Evolutionary conservation across 2,888 invertebrate species (phyloP).

Genomic region (Poecilobothrus nobilitatus): DNA sequence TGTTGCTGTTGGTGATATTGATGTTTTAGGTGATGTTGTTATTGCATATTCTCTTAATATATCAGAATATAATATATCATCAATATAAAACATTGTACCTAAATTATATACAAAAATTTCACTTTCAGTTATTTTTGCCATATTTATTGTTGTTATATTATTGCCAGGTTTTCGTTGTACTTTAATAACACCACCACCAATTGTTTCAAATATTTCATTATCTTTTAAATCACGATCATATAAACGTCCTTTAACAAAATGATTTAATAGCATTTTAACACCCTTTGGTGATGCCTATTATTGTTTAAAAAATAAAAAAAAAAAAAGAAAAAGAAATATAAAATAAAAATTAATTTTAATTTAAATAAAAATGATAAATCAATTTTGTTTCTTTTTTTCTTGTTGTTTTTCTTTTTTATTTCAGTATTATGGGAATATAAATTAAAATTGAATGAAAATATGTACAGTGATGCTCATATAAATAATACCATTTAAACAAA

Average conservation of each 20-base stretch:
- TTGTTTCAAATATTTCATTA: constrained; percentile 47
- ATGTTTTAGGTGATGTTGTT: constrained; percentile 27
- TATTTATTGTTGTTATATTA: constrained; percentile 49
- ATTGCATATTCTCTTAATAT: constrained; percentile 37
- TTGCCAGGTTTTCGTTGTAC: constrained; percentile 44
- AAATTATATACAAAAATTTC: constrained; percentile 57
- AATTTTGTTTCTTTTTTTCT: no score
- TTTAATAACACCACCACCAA: constrained; percentile 50
- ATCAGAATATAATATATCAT: constrained; percentile 49
- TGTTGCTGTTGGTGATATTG: constrained; percentile 28
- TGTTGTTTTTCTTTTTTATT: no score
- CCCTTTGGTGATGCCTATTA: constrained; percentile 50
- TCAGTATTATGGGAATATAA: background rate
- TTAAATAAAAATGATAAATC: background rate
- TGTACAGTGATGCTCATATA: no score
- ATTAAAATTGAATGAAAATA: background rate
- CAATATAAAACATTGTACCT: constrained; percentile 57
- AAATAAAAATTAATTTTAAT: constrained; percentile 7
- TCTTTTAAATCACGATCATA: constrained; percentile 52
- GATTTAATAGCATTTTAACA: constrained; percentile 51
- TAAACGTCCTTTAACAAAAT: constrained; percentile 54
- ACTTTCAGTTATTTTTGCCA: constrained; percentile 51
- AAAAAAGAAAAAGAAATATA: no score
- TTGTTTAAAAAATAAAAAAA: no score
- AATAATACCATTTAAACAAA: no score